A percentile compares a stretch with the other conserved stretches of the same genome.
Evolutionary conservation across 1,140 invertebrate genomes (phyloP).

Genomic region (Halesus radiatus): DNA sequence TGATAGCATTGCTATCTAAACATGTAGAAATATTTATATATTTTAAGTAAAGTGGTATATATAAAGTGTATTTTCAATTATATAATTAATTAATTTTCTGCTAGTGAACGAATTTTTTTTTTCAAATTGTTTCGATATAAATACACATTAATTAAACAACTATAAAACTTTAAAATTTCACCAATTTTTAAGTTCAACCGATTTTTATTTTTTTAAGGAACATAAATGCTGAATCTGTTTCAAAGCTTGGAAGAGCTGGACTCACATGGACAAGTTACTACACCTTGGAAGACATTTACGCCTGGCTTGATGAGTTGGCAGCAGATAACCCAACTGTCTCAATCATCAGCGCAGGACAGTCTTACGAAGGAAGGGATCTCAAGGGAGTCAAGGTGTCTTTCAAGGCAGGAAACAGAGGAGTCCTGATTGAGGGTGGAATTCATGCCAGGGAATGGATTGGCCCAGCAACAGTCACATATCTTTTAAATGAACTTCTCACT

Average conservation of each 20-base stretch:
- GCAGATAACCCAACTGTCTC: constrained; percentile 67
- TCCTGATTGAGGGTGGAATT: constrained; percentile 72
- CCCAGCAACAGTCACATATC: constrained; percentile 73
- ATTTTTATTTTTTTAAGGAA: too few species aligned
- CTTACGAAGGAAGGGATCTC: constrained; percentile 72
- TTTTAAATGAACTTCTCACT: constrained; percentile 72
- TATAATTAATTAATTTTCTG: too few species aligned
- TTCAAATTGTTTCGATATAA: too few species aligned
- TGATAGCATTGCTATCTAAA: too few species aligned
- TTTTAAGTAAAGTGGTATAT: too few species aligned
- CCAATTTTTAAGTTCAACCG: too few species aligned
- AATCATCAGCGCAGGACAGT: constrained; percentile 68
- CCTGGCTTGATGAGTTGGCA: constrained; percentile 64
- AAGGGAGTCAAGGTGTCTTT: constrained; percentile 72
- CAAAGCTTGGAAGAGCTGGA: background rate
- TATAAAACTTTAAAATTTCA: too few species aligned
- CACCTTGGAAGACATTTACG: constrained; percentile 64
- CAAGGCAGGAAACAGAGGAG: constrained; percentile 61
- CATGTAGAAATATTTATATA: too few species aligned
- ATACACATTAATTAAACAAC: too few species aligned
- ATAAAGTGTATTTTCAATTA: too few species aligned
- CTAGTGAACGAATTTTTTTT: too few species aligned
- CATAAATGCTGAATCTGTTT: background rate
- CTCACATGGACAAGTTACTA: constrained; percentile 67
- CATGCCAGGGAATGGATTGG: constrained; percentile 81